A percentile compares a stretch with the other conserved stretches of the same genome.
These are phyloP conservation scores for Epizoanthus fatuus DNA, from an alignment of 92 coral and sea anemone genomes.

Conservation along the genomic window DNA sequence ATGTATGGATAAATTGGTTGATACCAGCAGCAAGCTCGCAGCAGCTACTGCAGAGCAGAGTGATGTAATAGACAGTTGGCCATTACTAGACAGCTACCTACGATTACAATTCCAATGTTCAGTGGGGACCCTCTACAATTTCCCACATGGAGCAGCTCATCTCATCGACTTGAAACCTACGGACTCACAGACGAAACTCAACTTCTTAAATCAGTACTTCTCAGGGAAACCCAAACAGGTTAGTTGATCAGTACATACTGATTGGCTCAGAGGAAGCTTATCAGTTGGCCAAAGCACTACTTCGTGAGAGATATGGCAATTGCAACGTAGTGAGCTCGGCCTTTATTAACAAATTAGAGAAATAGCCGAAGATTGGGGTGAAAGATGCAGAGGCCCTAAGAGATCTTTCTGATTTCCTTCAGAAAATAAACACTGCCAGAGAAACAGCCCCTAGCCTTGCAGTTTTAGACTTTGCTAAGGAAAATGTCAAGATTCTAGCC, in stretches of 20 bases:
- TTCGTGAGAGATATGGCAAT: constrained; percentile 44
- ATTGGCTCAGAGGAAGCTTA: constrained; percentile 43
- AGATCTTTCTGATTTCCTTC: constrained; percentile 50
- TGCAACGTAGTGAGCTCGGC: constrained; percentile 28
- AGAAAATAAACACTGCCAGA: constrained; percentile 51
- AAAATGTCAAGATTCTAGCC: too few species aligned
- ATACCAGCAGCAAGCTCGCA: constrained; percentile 14
- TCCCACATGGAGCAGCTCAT: constrained; percentile 5
- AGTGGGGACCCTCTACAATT: constrained; percentile 23
- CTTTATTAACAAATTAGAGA: constrained; percentile 30
- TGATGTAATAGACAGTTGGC: constrained; percentile 6
- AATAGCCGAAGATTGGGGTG: constrained; percentile 42
- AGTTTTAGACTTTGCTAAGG: neutral
- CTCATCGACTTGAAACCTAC: too few species aligned
- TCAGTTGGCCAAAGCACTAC: constrained; percentile 39
- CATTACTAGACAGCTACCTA: constrained; percentile 1
- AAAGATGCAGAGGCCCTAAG: constrained; percentile 52
- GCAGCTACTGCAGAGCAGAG: constrained; percentile 31
- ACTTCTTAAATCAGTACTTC: constrained; percentile 19
- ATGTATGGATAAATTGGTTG: constrained; percentile 38
- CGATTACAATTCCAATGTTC: constrained; percentile 26
- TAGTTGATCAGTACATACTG: constrained; percentile 14
- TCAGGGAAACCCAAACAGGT: constrained; percentile 21
- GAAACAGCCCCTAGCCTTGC: constrained; percentile 9
- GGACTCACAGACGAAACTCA: neutral